Percentiles rank a stretch among this genome's conserved stretches.
Conservation (phyloP, 2,797 vertebrate genomes). For the Parauchenoglanis ngamensis region DNA sequence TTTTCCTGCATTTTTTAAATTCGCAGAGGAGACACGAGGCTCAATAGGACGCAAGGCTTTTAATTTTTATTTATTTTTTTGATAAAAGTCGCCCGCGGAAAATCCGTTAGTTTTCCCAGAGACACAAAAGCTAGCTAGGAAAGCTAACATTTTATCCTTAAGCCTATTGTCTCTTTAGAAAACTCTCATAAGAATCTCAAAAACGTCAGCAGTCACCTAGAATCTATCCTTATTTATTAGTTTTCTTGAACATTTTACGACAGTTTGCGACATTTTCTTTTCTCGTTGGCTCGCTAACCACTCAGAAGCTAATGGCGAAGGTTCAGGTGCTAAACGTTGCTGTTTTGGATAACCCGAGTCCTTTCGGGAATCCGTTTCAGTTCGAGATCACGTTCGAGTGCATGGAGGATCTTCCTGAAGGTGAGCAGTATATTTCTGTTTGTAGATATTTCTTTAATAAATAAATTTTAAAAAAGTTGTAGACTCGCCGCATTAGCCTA, state of each 20-base stretch:
- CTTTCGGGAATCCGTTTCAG: constrained; percentile 88
- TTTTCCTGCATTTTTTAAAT: neutral
- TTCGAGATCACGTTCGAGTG: constrained; percentile 93
- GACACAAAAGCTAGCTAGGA: neutral
- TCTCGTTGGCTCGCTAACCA: neutral
- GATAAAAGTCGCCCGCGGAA: neutral
- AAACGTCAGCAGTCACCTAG: neutral
- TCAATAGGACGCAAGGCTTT: neutral
- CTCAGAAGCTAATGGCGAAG: constrained; percentile 81
- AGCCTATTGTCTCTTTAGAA: neutral
- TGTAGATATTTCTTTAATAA: neutral
- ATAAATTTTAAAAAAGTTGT: neutral
- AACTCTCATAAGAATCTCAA: neutral
- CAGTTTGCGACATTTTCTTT: constrained; percentile 11
- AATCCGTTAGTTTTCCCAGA: neutral
- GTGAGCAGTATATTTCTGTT: constrained; percentile 63
- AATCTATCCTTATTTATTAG: neutral
- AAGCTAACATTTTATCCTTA: neutral
- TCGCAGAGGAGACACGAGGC: neutral
- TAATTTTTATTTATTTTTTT: neutral
- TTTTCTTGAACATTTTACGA: neutral
- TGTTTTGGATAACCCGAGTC: constrained; percentile 72
- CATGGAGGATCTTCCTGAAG: constrained; percentile 86
- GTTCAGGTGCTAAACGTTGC: constrained; percentile 81
- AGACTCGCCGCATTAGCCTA: neutral